Conservation (phyloP, 2,797 vertebrate genomes). For the Gallinago solitaria region DNA sequence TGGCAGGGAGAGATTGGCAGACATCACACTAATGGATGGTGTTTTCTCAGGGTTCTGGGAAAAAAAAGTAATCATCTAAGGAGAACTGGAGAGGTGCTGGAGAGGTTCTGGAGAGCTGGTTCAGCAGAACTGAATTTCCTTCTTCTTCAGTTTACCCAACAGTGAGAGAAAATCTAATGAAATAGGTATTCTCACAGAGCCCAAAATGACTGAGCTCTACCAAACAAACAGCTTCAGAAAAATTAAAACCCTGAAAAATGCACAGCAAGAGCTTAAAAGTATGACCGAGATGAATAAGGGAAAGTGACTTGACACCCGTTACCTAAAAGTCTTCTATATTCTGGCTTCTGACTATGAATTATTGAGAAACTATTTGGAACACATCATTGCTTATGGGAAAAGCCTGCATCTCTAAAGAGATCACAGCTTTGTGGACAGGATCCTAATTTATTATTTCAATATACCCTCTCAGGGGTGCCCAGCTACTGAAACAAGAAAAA, state of each 20-base stretch:
- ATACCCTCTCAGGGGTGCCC: not conserved
- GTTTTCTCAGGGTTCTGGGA: not conserved
- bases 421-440: not conserved
- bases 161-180: not conserved
- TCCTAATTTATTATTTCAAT: not conserved
- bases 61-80: not conserved
- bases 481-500: not conserved
- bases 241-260: not conserved
- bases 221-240: not conserved
- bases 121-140: not conserved
- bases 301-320: not conserved
- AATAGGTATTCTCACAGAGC: not conserved
- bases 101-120: not conserved
- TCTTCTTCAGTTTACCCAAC: not conserved
- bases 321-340: not conserved
- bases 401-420: not conserved
- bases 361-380: constrained; percentile 2
- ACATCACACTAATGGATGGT: not conserved
- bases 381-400: not conserved
- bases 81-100: not conserved
- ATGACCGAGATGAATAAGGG: not conserved
- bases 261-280: not conserved
- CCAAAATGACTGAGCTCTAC: not conserved
- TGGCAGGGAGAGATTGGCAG: not conserved
- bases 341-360: not conserved